Evolutionary conservation across 1,140 invertebrate species (phyloP).

Genomic region (Harlomillsia oculata): DNA sequence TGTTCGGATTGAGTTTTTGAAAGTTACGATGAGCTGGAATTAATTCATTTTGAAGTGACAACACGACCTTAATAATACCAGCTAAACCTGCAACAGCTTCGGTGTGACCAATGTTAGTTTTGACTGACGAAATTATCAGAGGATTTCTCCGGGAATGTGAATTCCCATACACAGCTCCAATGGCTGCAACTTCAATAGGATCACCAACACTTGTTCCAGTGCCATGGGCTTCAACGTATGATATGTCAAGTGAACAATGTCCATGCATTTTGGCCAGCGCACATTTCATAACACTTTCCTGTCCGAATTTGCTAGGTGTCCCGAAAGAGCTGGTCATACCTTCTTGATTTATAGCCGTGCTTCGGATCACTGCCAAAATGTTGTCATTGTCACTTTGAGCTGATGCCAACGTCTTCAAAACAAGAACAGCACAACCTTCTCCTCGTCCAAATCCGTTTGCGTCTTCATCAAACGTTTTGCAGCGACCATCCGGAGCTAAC

Average conservation of each 20-base stretch:
- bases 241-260: constrained; percentile 44
- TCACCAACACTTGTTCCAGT: constrained; percentile 48
- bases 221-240: constrained; percentile 51
- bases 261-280: constrained; percentile 46
- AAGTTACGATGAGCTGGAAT: background rate
- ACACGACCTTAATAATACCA: constrained; percentile 8
- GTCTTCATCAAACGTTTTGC: constrained; percentile 25
- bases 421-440: constrained; percentile 9
- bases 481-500: constrained; percentile 6
- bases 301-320: constrained; percentile 30
- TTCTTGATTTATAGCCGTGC: constrained; percentile 15
- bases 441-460: constrained; percentile 17
- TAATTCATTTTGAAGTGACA: background rate
- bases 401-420: constrained; percentile 12
- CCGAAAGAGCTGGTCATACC: constrained; percentile 12
- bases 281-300: constrained; percentile 44
- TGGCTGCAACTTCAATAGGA: constrained; percentile 38
- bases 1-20: background rate
- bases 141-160: constrained; percentile 37
- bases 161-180: constrained; percentile 46
- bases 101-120: constrained; percentile 53
- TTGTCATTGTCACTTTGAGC: constrained; percentile 1
- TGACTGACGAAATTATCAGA: constrained; percentile 48
- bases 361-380: constrained; percentile 7
- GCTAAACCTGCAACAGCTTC: constrained; percentile 43